Conservation (phyloP, 2,888 invertebrate genomes). For the Ectemnius lituratus region DNA sequence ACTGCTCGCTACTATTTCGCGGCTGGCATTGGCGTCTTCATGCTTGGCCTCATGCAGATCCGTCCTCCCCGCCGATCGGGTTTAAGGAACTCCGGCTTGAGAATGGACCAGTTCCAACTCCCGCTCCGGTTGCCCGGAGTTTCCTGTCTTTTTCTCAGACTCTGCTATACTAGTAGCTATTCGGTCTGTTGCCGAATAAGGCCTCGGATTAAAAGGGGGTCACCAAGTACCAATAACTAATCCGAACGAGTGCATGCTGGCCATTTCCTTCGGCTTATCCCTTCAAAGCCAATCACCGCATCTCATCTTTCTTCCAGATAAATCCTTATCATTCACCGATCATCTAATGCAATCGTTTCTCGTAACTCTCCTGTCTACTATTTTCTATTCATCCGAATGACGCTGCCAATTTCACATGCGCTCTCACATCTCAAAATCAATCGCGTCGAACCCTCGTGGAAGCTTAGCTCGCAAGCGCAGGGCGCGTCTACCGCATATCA, state of each 20-base stretch:
- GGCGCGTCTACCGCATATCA: no score
- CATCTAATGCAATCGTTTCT: constrained; percentile 17
- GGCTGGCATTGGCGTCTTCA: constrained; percentile 39
- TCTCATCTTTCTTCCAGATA: constrained; percentile 11
- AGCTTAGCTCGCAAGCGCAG: no score
- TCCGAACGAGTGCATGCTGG: constrained; percentile 6
- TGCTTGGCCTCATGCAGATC: constrained; percentile 11
- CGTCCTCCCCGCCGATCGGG: constrained; percentile 1
- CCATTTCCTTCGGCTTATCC: constrained; percentile 19
- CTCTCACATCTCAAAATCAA: not conserved
- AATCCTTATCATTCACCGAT: constrained; percentile 10
- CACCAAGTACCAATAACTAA: constrained; percentile 9
- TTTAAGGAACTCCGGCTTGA: constrained; percentile 13
- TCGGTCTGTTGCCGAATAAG: no score
- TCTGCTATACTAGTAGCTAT: no score
- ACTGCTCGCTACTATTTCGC: constrained; percentile 20
- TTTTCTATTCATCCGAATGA: not conserved
- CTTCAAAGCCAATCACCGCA: constrained; percentile 8
- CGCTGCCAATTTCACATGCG: not conserved
- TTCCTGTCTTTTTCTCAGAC: no score
- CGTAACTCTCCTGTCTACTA: not conserved
- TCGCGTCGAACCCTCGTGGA: no score
- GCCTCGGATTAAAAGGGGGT: constrained; percentile 23
- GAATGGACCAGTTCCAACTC: not conserved
- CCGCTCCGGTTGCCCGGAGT: no score